These are phyloP conservation scores for Cyprinodon diabolis DNA, from an alignment of 2,797 vertebrate species.

Conservation along the genomic window DNA sequence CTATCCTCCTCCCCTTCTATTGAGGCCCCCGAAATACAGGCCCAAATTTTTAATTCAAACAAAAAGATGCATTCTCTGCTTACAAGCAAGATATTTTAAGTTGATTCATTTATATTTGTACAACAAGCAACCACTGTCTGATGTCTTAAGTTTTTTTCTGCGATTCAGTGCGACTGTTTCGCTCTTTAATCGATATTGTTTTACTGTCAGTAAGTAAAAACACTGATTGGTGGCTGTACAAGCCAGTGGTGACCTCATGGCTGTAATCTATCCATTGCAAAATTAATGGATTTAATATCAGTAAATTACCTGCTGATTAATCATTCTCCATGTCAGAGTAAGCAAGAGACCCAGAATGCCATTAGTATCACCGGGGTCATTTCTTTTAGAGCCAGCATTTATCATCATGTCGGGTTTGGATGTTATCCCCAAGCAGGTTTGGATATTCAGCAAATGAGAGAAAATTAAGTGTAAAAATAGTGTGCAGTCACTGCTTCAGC, in stretches of 20 bases:
- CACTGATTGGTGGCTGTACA: constrained; percentile 37
- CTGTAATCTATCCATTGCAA: constrained; percentile 66
- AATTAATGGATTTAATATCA: constrained; percentile 81
- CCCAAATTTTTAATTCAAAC: constrained; percentile 22
- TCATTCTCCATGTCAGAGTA: constrained; percentile 67
- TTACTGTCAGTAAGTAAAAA: constrained; percentile 6
- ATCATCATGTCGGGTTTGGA: constrained; percentile 76
- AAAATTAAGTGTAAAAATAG: constrained; percentile 53
- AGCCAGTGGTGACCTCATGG: constrained; percentile 54
- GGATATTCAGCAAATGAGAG: constrained; percentile 68
- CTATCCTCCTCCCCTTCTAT: constrained; percentile 1
- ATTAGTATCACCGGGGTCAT: constrained; percentile 65
- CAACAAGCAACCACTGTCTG: not conserved
- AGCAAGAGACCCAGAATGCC: constrained; percentile 61
- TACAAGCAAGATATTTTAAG: not conserved
- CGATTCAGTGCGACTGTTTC: not conserved
- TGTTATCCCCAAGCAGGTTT: constrained; percentile 69
- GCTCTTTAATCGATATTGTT: constrained; percentile 8
- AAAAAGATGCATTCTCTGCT: constrained; percentile 15
- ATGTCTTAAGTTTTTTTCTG: not conserved
- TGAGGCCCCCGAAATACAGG: constrained; percentile 22
- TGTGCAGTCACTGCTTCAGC: not conserved
- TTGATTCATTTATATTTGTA: not conserved
- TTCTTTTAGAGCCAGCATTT: constrained; percentile 78
- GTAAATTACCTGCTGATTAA: constrained; percentile 79